Percentiles rank a stretch among this genome's conserved stretches.
Evolutionary conservation across 2,113 vertebrate genomes (phyloP).

Genomic region (Oreochromis aureus): DNA sequence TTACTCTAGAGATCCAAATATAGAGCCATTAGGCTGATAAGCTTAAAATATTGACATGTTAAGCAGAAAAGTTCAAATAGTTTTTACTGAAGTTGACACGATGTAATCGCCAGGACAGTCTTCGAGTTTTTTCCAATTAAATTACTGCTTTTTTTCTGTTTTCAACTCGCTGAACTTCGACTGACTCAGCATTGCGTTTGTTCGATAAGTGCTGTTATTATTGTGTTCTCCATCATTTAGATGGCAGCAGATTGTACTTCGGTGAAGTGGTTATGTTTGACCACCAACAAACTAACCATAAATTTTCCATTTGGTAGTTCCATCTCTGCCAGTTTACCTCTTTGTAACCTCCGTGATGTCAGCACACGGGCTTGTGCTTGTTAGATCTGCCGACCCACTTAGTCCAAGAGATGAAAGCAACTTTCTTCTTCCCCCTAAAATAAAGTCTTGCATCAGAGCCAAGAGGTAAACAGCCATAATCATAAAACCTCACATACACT

Average conservation of each 20-base stretch:
- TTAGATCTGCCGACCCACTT: conserved; percentile 20
- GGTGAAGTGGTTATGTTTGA: background rate
- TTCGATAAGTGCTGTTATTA: background rate
- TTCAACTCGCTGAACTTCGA: background rate
- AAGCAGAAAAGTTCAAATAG: background rate
- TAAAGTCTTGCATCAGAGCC: conserved; percentile 23
- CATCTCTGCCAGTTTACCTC: background rate
- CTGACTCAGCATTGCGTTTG: background rate
- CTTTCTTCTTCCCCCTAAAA: conserved; percentile 10
- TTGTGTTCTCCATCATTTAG: background rate
- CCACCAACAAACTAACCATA: background rate
- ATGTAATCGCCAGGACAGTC: background rate
- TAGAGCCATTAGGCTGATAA: background rate
- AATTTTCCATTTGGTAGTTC: background rate
- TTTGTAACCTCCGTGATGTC: conserved; percentile 10
- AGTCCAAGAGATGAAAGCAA: conserved; percentile 29
- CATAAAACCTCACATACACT: conserved; percentile 16
- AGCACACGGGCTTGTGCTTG: background rate
- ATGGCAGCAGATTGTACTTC: background rate
- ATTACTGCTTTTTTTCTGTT: background rate
- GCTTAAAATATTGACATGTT: background rate
- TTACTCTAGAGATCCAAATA: background rate
- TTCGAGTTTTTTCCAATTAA: background rate
- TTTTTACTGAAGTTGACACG: background rate
- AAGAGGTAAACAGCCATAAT: conserved; percentile 35